Percentiles rank a stretch among this genome's conserved stretches.
These are phyloP conservation scores for Dasysyrphus tricinctus DNA, from an alignment of 2,888 invertebrate genomes.

Conservation along the genomic window DNA sequence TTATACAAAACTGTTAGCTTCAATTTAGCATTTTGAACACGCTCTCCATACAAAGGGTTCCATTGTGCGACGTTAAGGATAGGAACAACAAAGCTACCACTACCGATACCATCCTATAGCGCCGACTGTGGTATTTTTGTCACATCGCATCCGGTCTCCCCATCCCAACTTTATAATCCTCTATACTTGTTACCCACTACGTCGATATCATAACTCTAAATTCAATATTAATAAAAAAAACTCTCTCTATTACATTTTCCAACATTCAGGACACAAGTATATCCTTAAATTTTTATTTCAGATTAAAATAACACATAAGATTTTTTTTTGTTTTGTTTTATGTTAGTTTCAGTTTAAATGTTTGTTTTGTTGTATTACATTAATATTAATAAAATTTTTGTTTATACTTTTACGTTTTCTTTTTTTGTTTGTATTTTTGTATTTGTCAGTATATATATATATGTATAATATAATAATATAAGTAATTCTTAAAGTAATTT, in stretches of 20 bases:
- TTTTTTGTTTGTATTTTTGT: conserved; percentile 62
- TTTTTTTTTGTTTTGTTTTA: conserved; percentile 47
- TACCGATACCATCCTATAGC: too few relatives aligned
- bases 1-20: too few relatives aligned
- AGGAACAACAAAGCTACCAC: too few relatives aligned
- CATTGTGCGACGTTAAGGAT: too few relatives aligned
- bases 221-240: conserved; percentile 3
- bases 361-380: conserved; percentile 55
- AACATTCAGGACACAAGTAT: conserved; percentile 76
- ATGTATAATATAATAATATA: conserved; percentile 61
- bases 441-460: conserved; percentile 64
- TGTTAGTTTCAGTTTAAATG: conserved; percentile 68
- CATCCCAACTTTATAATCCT: too few relatives aligned
- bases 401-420: conserved; percentile 20
- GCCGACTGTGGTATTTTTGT: too few relatives aligned
- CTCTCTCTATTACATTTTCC: conserved; percentile 55
- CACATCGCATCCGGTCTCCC: background rate
- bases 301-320: conserved; percentile 76
- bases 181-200: too few relatives aligned
- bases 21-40: too few relatives aligned
- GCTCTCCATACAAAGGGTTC: too few relatives aligned
- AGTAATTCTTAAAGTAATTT: conserved; percentile 75
- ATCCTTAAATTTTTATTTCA: conserved; percentile 76
- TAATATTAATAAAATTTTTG: conserved; percentile 43
- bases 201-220: too few relatives aligned